A percentile compares a stretch with the other conserved stretches of the same genome.
Evolutionary conservation across 2,113 vertebrate species (phyloP).

Genomic region (Sialia sialis): DNA sequence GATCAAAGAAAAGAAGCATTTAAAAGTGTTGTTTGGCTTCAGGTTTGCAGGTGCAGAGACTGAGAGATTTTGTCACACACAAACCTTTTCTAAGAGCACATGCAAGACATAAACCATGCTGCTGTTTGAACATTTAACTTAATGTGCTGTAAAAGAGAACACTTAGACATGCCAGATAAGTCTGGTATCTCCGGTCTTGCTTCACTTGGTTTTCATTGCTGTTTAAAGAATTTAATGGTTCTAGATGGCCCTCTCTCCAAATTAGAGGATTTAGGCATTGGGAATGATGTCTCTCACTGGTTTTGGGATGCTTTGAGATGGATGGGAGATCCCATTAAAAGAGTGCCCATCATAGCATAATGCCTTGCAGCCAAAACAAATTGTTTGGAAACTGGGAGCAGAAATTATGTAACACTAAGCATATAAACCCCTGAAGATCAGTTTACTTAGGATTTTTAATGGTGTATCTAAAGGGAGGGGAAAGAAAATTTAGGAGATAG

Average conservation of each 20-base stretch:
- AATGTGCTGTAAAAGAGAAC: not conserved
- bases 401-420: not conserved
- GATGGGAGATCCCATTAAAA: not conserved
- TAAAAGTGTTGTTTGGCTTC: not conserved
- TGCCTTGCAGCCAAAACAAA: not conserved
- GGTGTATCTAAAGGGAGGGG: slow-evolving; percentile 4
- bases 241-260: not conserved
- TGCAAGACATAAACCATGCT: not conserved
- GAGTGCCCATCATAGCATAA: fast-evolving
- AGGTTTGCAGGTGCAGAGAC: not conserved
- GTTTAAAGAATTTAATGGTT: not conserved
- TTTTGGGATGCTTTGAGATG: not conserved
- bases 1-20: not conserved
- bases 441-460: not conserved
- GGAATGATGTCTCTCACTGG: not conserved
- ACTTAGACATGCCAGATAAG: not conserved
- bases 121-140: not conserved
- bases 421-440: not conserved
- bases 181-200: fast-evolving
- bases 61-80: not conserved
- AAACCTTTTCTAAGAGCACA: not conserved
- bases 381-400: not conserved
- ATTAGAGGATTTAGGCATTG: not conserved
- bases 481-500: slow-evolving; percentile 5
- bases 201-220: not conserved